A percentile compares a stretch with the other conserved stretches of the same genome.
These are phyloP conservation scores for Drosophila peninsularis DNA, from an alignment of 2,888 invertebrate species.

Conservation along the genomic window DNA sequence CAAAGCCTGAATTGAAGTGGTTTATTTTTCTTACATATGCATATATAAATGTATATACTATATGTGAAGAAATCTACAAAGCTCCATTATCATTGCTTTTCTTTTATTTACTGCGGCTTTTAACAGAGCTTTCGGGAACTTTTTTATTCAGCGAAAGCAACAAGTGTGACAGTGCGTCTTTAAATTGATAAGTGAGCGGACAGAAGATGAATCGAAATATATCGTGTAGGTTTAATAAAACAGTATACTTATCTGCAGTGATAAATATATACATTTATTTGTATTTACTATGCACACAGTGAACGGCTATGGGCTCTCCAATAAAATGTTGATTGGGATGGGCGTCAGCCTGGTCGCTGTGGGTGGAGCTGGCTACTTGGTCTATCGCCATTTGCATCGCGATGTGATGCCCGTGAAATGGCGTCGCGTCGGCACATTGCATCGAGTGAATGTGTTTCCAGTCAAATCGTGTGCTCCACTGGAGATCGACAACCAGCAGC, in stretches of 20 bases:
- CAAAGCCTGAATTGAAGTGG: neutral
- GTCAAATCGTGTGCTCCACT: conserved; percentile 81
- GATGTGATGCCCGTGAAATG: conserved; percentile 81
- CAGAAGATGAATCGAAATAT: conserved; percentile 7
- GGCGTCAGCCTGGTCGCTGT: conserved; percentile 64
- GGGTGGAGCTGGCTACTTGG: conserved; percentile 69
- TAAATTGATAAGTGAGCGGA: conserved; percentile 10
- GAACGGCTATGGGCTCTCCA: conserved; percentile 23
- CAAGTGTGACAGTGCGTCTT: conserved; percentile 2
- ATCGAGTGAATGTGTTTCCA: conserved; percentile 78
- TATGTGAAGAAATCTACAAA: neutral
- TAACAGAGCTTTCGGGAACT: conserved; percentile 31
- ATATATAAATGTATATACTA: neutral
- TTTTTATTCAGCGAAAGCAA: conserved; percentile 19
- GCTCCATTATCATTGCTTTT: conserved; percentile 1
- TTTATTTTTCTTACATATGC: neutral
- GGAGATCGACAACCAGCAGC: conserved; percentile 29
- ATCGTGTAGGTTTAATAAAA: conserved; percentile 8
- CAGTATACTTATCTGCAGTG: neutral
- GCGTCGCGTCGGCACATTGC: conserved; percentile 78
- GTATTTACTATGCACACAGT: conserved; percentile 2
- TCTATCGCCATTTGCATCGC: conserved; percentile 67
- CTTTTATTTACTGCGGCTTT: neutral
- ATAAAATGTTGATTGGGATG: conserved; percentile 52
- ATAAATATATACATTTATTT: neutral